Evolutionary conservation across 2,888 invertebrate genomes (phyloP).

Genomic region (Macrosoma leucophasiata): DNA sequence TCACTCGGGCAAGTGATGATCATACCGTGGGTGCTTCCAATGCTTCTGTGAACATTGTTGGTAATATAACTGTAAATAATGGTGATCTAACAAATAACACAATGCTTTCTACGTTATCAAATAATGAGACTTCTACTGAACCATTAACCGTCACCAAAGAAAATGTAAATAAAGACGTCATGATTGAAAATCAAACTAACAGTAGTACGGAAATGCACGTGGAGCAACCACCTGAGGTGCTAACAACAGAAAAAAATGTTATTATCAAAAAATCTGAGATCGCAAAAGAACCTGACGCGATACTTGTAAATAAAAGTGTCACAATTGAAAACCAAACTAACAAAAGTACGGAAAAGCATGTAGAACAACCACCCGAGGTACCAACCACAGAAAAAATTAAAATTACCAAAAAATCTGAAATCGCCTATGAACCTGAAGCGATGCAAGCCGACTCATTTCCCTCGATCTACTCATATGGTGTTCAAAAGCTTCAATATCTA

Average conservation of each 20-base stretch:
- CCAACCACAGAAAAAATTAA: conserved; percentile 24
- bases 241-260: conserved; percentile 25
- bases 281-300: too few species aligned
- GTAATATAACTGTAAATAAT: conserved; percentile 38
- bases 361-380: conserved; percentile 37
- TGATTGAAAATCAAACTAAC: conserved; percentile 18
- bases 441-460: conserved; percentile 65
- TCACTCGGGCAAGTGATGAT: conserved; percentile 33
- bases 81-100: conserved; percentile 50
- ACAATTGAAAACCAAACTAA: conserved; percentile 18
- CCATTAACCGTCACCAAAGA: conserved; percentile 5
- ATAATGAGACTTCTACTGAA: conserved; percentile 7
- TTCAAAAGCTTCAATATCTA: conserved; percentile 59
- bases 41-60: conserved; percentile 47
- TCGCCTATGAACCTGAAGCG: conserved; percentile 58
- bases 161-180: not conserved
- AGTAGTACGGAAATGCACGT: conserved; percentile 26
- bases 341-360: conserved; percentile 25
- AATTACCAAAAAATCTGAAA: conserved; percentile 29
- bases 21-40: conserved; percentile 36
- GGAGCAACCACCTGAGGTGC: conserved; percentile 36
- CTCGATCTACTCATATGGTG: conserved; percentile 57
- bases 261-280: conserved; percentile 12
- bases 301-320: not conserved
- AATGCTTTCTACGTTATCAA: conserved; percentile 16